Conservation (phyloP, 2,113 vertebrate genomes). For the Hypomesus transpacificus region DNA sequence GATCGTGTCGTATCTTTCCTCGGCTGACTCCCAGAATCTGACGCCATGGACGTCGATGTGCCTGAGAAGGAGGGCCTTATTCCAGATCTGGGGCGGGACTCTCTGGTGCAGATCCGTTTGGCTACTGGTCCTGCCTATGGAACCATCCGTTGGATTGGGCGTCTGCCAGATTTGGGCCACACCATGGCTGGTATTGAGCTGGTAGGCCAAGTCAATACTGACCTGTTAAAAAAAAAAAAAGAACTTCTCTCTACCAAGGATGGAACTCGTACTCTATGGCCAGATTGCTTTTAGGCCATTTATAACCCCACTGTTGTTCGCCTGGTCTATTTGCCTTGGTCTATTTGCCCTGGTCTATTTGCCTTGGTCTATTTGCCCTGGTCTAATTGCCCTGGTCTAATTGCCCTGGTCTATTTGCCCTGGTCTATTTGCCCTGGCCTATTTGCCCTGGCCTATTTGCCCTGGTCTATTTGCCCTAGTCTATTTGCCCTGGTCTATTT, state of each 20-base stretch:
- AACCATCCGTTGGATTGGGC: constrained; percentile 83
- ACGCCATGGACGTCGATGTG: constrained; percentile 19
- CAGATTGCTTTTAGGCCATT: neutral
- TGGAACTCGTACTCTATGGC: neutral
- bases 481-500: neutral
- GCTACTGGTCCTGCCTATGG: constrained; percentile 60
- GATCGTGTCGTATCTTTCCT: neutral
- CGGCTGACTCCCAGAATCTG: constrained; percentile 12
- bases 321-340: neutral
- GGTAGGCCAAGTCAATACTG: constrained; percentile 57
- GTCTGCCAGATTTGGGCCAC: constrained; percentile 45
- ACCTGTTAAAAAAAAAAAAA: constrained; percentile 6
- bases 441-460: neutral
- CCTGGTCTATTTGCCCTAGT: neutral
- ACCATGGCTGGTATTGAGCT: constrained; percentile 79
- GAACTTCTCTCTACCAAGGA: neutral
- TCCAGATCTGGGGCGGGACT: constrained; percentile 62
- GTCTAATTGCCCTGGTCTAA: too few relatives aligned
- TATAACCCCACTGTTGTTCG: neutral
- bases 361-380: too few relatives aligned
- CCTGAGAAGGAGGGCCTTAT: neutral
- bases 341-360: neutral
- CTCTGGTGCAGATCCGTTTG: constrained; percentile 76
- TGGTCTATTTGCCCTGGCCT: neutral
- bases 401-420: too few relatives aligned